A percentile compares a stretch with the other conserved stretches of the same genome.
Conservation (phyloP, 2,113 vertebrate species). For the Neolamprologus sp. region DNA sequence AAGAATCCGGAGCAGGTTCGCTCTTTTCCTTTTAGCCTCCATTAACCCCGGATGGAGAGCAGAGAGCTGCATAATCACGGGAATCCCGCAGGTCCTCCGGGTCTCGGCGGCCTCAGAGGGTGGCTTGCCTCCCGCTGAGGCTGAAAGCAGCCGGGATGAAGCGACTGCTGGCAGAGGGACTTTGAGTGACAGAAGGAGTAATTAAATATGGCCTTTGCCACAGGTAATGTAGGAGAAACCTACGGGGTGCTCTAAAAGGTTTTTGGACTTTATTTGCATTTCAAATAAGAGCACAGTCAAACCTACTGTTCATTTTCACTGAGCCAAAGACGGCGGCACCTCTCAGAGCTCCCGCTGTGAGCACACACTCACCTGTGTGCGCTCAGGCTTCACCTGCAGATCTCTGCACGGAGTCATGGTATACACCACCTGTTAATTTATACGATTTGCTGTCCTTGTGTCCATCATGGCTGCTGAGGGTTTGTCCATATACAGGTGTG, state of each 20-base stretch:
- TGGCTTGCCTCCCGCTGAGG: neutral
- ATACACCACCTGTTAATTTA: neutral
- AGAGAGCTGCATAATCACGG: constrained; percentile 1
- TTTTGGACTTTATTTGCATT: neutral
- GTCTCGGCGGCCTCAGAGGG: neutral
- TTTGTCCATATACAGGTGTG: neutral
- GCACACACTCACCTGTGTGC: neutral
- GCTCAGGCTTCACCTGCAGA: neutral
- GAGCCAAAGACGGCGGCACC: neutral
- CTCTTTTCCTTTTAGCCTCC: constrained; percentile 13
- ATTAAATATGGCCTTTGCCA: constrained; percentile 42
- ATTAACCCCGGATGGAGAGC: constrained; percentile 1
- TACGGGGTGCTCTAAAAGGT: neutral
- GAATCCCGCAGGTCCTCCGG: constrained; percentile 3
- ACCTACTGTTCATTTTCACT: neutral
- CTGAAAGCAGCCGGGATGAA: neutral
- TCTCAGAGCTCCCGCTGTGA: neutral
- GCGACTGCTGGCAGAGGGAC: neutral
- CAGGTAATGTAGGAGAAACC: neutral
- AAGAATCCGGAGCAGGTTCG: neutral
- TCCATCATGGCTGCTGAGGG: neutral
- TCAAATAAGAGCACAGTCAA: neutral
- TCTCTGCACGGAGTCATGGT: neutral
- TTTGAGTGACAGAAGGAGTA: constrained; percentile 34
- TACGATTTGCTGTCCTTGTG: neutral